Evolutionary conservation across 2,888 invertebrate genomes (phyloP), one percentile per base, ranked within the genome.

Genomic region (Zele albiditarsus): DNA sequence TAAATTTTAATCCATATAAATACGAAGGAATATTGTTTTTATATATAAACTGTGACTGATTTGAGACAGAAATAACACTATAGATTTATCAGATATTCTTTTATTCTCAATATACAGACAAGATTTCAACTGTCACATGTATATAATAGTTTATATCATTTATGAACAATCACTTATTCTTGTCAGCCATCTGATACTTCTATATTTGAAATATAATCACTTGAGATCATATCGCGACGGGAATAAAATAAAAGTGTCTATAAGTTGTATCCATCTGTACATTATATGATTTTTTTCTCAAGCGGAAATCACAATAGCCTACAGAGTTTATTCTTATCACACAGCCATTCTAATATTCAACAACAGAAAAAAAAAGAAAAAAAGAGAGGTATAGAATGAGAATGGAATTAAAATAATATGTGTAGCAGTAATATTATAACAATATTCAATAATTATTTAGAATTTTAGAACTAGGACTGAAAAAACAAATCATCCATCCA

Each of bases 181-280:
- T 4, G n/a, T n/a, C n/a, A n/a, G n/a, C n/a, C 46, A 46, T n/a
- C 46, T n/a, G 46, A 46, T 46, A 16, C 6, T 5, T 46, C n/a
- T 46, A 46, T n/a, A 46, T 46, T 46, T 46, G 5, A 14, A 46
- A 46, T 46, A n/a, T 46, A 46, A 46, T 46, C n/a, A 46, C n/a
- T 3, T 6, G 1, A n/a, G 46, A 46, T n/a, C 16, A 46, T 46
- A 46, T 46, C 46, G 6, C 16, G 3, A 16, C 3, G n/a, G 71
- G 73, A 71, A 74, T 77, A 76, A 76, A 79, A 73, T 75, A 73
- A 58, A 71, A 73, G 42, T 28, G 38, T 49, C 66, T 74, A 69
- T 46, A 49, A 38, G 38, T 23, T 53, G 63, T 42, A 77, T 46
- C 33, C 67, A 27, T 42, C 63, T 25, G 23, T 66, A 62, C 70